Percentiles rank a stretch among this genome's conserved stretches.
Conservation (phyloP, 2,113 vertebrate genomes). For the Climacteris rufus region DNA sequence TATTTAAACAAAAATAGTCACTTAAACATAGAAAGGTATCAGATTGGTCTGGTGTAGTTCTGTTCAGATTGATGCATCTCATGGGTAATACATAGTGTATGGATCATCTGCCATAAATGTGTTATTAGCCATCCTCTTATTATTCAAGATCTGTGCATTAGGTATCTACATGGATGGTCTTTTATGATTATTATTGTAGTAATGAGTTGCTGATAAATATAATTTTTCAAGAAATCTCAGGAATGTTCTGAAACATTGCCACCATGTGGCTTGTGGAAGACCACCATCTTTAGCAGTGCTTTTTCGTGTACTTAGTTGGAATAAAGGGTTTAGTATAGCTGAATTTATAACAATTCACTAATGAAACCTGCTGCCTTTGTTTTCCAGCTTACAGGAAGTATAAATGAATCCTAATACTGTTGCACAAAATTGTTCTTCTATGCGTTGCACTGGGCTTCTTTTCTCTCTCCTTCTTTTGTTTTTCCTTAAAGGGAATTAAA, state of each 20-base stretch:
- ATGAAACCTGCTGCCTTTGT: background rate
- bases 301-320: background rate
- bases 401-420: background rate
- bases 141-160: background rate
- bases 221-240: background rate
- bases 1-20: background rate
- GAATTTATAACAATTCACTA: background rate
- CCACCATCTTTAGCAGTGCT: background rate
- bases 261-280: slow-evolving; percentile 6
- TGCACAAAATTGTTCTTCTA: background rate
- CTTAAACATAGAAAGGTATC: background rate
- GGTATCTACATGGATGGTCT: background rate
- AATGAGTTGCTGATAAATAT: background rate
- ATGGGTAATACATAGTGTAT: background rate
- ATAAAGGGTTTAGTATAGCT: background rate
- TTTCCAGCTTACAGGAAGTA: background rate
- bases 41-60: background rate
- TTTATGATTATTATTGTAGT: background rate
- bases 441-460: background rate
- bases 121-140: background rate
- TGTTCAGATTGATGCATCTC: background rate
- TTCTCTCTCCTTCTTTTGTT: background rate
- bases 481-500: background rate
- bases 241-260: slow-evolving; percentile 26
- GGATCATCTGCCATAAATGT: background rate